Base-by-base conservation (phyloP, 2,113 vertebrate species). In the Oxyura jamaicensis region DNA sequence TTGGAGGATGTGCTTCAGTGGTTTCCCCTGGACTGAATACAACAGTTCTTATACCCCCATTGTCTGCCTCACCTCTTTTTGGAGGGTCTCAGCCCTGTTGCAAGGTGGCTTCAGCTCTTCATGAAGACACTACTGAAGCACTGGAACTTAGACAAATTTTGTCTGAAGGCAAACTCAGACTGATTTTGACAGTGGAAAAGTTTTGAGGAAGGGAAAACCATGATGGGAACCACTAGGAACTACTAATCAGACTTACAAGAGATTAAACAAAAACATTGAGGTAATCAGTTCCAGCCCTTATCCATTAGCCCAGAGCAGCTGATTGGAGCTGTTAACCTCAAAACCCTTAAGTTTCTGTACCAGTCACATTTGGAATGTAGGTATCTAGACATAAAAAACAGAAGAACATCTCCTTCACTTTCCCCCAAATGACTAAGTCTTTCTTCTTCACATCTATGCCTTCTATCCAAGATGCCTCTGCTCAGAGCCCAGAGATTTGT, bases 31-130 rank as follows among this genome's bases (percentile, higher is more conserved):
- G 11, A 53, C 28, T 2, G 83, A 56, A 62, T 44, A 17, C 8
- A 46, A 5, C 3, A 7, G 6, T 67, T 95, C 5, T 63, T 55
- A 50, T 3, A 12, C 6, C 7, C 9, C 9, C 3, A 3, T 20
- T 58, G 20, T 79, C 21, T 48, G 10, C 19, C 22, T 7, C 13
- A 18, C 6, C 9, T 1, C 39, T 10, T 41, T 62, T 44, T 59
- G n/a, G 46, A 36, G 10, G 3, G 29, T 83, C 3, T 1, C 11
- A 42, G 25, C 14, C 8, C 11, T 6, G 1, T 11, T 56, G 23
- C 1, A 3, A 52, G 19, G 39, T 56, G 26, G 8, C 8, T 56
- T 83, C 39, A 35, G 17, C 13, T 72, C 10, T 33, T 86, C 12
- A 22, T 28, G 29, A 88, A 91, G 15, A 5, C 4, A 7, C 29